Base-by-base conservation (phyloP, 1,140 invertebrate species). In the Antheraea pernyi region DNA sequence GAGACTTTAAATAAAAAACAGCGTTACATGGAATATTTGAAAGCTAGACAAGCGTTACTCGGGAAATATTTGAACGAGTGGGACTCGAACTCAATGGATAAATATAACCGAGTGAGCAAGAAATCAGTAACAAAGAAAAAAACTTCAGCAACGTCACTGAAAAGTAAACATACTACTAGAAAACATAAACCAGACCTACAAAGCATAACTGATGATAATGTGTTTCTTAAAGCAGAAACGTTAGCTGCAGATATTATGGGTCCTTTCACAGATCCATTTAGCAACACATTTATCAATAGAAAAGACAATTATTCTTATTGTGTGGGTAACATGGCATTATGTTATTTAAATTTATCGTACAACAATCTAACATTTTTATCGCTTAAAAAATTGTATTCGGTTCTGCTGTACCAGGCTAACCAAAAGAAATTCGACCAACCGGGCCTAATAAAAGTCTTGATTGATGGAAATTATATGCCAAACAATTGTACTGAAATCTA, bases 281-380 rank as follows among this genome's bases (percentile, higher is more conserved):
- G 63, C 36, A 53, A 53, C 19, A 37, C 70, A 9, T 53, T 53
- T 61, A 48, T 74, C 0, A 77, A 64, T 19, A 48, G 19, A 13
- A 75, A 69, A 36, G 71, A 81, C 22, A 70, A 60, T 11, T 65
- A 70, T n/a, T 61, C 46, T 16, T 79, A 77, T 60, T 75, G 80
- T 68, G 9, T 71, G 2, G 83, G 83, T 7, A 87, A 85, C 67
- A 72, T 82, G 48, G 39, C 69, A 13, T 68, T 87, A 5, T 75
- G 75, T 65, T 82, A 80, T 75, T 74, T 87, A 62, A 87, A 87
- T 70, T 68, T 87, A 30, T 42, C 82, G 0, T 87, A 83, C 59
- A 87, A 87, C 68, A 71, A 82, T 70, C 72, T 87, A 37, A 67
- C 78, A 11, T 82, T 72, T 65, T n/a, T 71, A 16, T 75, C 68